Evolutionary conservation across 2,888 invertebrate species (phyloP), one percentile per base, ranked within the genome.

Genomic region (Andrena chrysosceles): DNA sequence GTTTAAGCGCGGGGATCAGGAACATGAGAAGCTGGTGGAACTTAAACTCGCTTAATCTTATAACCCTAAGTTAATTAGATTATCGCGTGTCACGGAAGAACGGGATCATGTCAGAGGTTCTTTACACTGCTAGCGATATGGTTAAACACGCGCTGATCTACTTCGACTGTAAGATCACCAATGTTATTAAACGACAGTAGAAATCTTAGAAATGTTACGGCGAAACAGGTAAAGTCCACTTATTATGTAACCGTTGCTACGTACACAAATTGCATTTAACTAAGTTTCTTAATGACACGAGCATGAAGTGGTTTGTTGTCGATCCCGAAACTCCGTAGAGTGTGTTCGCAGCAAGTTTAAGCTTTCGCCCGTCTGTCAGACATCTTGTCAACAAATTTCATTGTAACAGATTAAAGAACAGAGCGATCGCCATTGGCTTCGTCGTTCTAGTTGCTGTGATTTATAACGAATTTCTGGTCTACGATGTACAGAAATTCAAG

Each of bases 401-500:
- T 76, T 26, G 16, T 63, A 42, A 20, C 74, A 89, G 89, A 81
- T 87, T 85, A 23, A 89, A 85, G 54, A 86, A 88, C 31, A 81
- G 75, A 71, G 33, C 63, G 29, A 78, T 83, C 13, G 72, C 69
- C 6, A 79, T 89, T 60, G 76, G 80, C 6, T 31, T 82, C 2
- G 66, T 89, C 23, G 20, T 89, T 26, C 10, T 85, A 35, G 69
- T 72, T n/a, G 66, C 87, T 20, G 64, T 94, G 68, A 84, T 96
- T 60, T 96, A 95, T 90, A 95, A 95, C 92, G 96, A 96, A 94
- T 95, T 95, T 94, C 91, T 96, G 66, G 93, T 95, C 8, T 96
- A 96, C 87, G 87, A 94, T 82, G 94, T 96, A 94, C 94, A 94
- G 69, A 92, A 94, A 20, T 90, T 95, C 42, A 92, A 94, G 76